A percentile compares a stretch with the other conserved stretches of the same genome.
Evolutionary conservation across 2,113 vertebrate genomes (phyloP).

Genomic region (Phaethon lepturus): DNA sequence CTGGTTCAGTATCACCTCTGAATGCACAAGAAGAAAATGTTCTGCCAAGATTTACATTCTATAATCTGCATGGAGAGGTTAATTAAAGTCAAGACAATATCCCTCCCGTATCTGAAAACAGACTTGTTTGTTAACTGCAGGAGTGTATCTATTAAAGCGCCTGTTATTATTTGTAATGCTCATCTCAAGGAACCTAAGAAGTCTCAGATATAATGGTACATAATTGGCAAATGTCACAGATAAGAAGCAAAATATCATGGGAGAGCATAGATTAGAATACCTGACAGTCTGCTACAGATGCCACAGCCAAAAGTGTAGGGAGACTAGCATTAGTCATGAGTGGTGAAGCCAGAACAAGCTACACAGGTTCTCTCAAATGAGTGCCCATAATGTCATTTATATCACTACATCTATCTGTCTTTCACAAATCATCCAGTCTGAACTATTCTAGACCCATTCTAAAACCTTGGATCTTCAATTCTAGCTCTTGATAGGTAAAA

Average conservation of each 20-base stretch:
- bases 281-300: neutral
- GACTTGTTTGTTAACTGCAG: neutral
- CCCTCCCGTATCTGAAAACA: constrained; percentile 5
- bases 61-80: neutral
- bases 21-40: neutral
- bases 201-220: neutral
- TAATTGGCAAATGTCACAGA: constrained; percentile 13
- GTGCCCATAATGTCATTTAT: neutral
- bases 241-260: constrained; percentile 7
- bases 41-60: constrained; percentile 20
- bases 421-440: neutral
- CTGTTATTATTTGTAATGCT: constrained; percentile 1
- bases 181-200: neutral
- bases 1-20: neutral
- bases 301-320: neutral
- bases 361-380: constrained; percentile 10
- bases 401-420: neutral
- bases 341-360: neutral
- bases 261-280: neutral
- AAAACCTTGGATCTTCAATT: neutral
- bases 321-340: neutral
- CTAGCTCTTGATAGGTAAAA: neutral
- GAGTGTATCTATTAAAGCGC: neutral
- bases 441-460: neutral
- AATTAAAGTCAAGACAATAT: constrained; percentile 34